A percentile compares a stretch with the other conserved stretches of the same genome.
These are phyloP conservation scores for Hydrochoerus hydrochaeris DNA, from an alignment of 2,113 vertebrate species.

Conservation along the genomic window DNA sequence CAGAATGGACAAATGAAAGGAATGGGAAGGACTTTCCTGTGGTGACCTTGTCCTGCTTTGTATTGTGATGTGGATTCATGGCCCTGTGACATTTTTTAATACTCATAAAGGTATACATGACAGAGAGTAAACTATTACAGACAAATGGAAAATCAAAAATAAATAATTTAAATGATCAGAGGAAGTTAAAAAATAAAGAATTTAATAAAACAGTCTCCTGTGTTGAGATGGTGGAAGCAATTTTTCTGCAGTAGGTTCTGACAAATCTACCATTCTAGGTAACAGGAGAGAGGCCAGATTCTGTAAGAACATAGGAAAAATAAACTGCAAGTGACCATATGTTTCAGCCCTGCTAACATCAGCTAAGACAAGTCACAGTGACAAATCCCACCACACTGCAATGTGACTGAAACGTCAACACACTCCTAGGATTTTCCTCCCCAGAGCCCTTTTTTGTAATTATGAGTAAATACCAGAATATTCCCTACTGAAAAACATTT, in stretches of 20 bases:
- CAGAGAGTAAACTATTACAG: neutral
- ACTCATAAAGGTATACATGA: neutral
- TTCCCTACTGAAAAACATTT: too few relatives aligned
- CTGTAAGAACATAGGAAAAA: neutral
- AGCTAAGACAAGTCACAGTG: neutral
- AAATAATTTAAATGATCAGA: neutral
- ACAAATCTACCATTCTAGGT: neutral
- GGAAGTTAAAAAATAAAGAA: neutral
- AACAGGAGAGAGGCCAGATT: neutral
- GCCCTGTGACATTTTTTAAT: neutral
- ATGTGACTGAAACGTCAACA: neutral
- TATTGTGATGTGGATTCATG: neutral
- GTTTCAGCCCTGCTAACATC: too few relatives aligned
- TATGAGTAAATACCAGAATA: neutral
- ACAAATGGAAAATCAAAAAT: neutral
- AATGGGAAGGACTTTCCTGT: neutral
- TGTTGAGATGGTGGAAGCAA: neutral
- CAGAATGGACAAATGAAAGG: too few relatives aligned
- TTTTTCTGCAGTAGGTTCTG: neutral
- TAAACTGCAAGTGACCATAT: neutral
- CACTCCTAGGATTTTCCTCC: neutral
- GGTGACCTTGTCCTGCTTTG: neutral
- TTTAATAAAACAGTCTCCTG: neutral
- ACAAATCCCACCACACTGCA: fast-evolving
- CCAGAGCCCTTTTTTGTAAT: neutral